These are phyloP conservation scores for Karalla daura DNA, from an alignment of 2,797 vertebrate species.

Conservation along the genomic window DNA sequence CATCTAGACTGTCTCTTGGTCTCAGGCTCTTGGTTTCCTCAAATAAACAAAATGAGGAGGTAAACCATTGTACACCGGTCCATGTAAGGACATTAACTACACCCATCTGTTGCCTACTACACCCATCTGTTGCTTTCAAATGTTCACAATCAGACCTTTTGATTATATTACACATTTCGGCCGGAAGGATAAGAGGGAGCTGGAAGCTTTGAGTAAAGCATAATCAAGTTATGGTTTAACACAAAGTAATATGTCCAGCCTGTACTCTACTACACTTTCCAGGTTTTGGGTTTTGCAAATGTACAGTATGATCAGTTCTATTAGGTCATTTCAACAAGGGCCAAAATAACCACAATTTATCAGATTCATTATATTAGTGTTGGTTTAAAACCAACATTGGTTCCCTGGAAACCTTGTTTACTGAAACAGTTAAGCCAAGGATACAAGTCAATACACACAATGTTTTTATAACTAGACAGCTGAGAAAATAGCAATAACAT, in stretches of 20 bases:
- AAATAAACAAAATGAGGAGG: conserved; percentile 9
- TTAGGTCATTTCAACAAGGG: conserved; percentile 10
- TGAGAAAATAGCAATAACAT: not conserved
- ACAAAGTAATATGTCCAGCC: conserved; percentile 3
- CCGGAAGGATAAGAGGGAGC: conserved; percentile 28
- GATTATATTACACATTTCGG: conserved; percentile 51
- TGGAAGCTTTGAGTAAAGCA: conserved; percentile 32
- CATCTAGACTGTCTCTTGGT: too few relatives aligned
- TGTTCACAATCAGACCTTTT: conserved; percentile 43
- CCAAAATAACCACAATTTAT: conserved; percentile 8
- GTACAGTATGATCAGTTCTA: conserved; percentile 34
- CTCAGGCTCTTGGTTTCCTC: not conserved
- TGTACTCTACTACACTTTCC: not conserved
- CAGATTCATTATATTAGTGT: conserved; percentile 9
- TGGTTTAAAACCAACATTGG: conserved; percentile 13
- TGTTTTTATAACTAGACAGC: not conserved
- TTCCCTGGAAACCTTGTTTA: conserved; percentile 19
- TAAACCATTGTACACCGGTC: not conserved
- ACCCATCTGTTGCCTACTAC: conserved; percentile 7
- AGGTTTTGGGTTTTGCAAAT: conserved; percentile 30
- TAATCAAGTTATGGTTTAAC: conserved; percentile 55
- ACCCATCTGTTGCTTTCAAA: too few relatives aligned
- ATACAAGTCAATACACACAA: conserved; percentile 1
- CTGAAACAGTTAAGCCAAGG: not conserved
- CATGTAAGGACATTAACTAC: conserved; percentile 18